Conservation (phyloP, 2,113 vertebrate genomes). For the Boleophthalmus pectinirostris region DNA sequence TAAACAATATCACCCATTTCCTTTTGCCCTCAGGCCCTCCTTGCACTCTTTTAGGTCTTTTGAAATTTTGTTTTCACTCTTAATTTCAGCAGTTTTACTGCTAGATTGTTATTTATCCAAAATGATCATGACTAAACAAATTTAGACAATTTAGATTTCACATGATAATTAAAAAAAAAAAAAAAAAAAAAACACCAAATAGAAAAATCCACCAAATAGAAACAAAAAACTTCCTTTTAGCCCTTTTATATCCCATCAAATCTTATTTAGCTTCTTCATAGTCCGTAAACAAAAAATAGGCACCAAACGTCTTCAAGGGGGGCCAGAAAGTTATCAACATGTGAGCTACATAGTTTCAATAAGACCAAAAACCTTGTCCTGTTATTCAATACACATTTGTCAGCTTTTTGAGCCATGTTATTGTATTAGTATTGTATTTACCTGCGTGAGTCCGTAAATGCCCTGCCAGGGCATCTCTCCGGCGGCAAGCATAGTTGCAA, state of each 20-base stretch:
- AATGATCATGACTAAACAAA: neutral
- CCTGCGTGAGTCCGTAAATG: conserved; percentile 94
- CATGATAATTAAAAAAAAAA: neutral
- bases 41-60: neutral
- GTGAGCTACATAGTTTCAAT: conserved; percentile 34
- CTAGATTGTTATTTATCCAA: neutral
- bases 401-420: neutral
- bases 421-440: conserved; percentile 56
- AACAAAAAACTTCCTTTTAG: too few relatives aligned
- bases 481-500: conserved; percentile 93
- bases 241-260: too few relatives aligned
- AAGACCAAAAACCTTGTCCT: conserved; percentile 4
- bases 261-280: too few relatives aligned
- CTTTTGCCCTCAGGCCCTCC: conserved; percentile 21
- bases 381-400: neutral
- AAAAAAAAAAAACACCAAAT: neutral
- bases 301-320: too few relatives aligned
- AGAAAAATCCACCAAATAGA: too few relatives aligned
- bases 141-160: neutral
- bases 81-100: neutral
- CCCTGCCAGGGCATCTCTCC: conserved; percentile 90
- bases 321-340: too few relatives aligned
- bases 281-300: too few relatives aligned
- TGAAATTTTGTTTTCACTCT: neutral
- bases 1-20: conserved; percentile 51